Evolutionary conservation across 2,888 invertebrate genomes (phyloP).

Genomic region (Drosophila kokeensis): DNA sequence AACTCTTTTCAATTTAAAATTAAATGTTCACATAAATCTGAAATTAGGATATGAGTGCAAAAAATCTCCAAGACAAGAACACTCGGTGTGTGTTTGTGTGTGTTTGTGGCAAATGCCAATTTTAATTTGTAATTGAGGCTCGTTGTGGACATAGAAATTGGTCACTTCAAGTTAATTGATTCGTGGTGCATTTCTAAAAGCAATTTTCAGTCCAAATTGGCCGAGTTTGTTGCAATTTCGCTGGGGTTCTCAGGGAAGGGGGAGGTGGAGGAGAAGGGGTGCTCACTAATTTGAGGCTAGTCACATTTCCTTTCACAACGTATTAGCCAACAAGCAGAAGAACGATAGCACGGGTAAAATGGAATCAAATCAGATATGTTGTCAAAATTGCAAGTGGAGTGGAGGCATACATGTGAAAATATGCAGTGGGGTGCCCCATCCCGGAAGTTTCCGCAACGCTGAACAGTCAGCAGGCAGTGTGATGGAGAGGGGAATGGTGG

Average conservation of each 20-base stretch:
- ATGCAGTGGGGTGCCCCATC: conserved; percentile 42
- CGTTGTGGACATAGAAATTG: conserved; percentile 31
- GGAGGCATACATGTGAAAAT: conserved; percentile 52
- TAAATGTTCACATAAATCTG: too few species aligned
- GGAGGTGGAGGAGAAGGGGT: background rate
- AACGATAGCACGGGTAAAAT: conserved; percentile 51
- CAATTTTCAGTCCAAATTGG: conserved; percentile 37
- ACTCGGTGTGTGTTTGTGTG: background rate
- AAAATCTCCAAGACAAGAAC: background rate
- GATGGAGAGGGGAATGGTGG: too few species aligned
- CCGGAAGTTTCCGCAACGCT: conserved; percentile 69
- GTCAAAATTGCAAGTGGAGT: conserved; percentile 35
- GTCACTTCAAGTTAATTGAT: conserved; percentile 54
- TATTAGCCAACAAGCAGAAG: conserved; percentile 42
- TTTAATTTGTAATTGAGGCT: conserved; percentile 52
- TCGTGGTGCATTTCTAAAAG: conserved; percentile 42
- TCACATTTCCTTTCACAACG: conserved; percentile 57
- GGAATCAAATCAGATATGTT: conserved; percentile 41
- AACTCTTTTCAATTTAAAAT: background rate
- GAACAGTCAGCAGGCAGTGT: conserved; percentile 29
- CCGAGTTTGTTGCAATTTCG: background rate
- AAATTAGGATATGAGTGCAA: background rate
- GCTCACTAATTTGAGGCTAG: conserved; percentile 49
- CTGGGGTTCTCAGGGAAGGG: background rate
- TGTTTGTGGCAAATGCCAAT: conserved; percentile 40